Percentiles rank a stretch among this genome's conserved stretches.
These are phyloP conservation scores for Peromyscus polionotus DNA, from an alignment of 2,113 vertebrate genomes.

Conservation along the genomic window DNA sequence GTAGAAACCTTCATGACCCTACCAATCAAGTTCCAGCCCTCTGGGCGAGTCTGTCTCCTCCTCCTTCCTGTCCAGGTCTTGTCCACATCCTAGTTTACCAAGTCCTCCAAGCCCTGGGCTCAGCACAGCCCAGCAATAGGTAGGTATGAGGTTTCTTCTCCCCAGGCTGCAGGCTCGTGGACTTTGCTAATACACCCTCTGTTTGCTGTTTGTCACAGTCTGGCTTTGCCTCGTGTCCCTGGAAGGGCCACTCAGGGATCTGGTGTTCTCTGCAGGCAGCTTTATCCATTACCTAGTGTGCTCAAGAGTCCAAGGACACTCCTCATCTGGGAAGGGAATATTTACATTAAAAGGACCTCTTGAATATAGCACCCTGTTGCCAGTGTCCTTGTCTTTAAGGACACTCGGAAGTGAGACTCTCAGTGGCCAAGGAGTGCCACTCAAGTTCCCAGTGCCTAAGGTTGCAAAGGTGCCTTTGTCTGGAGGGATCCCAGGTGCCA, in stretches of 20 bases:
- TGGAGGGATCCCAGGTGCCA: neutral
- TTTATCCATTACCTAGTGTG: neutral
- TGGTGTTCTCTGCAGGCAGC: neutral
- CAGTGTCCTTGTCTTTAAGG: neutral
- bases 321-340: neutral
- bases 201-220: neutral
- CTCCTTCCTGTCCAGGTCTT: neutral
- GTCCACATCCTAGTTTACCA: neutral
- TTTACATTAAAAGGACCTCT: neutral
- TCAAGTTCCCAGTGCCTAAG: neutral
- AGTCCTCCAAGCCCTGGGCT: neutral
- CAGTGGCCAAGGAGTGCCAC: fast-evolving
- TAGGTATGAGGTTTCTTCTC: neutral
- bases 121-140: too few relatives aligned
- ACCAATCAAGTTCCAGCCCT: neutral
- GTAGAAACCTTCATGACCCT: too few relatives aligned
- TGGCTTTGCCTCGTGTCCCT: neutral
- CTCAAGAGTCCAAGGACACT: neutral
- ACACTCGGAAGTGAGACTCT: neutral
- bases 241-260: neutral
- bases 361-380: neutral
- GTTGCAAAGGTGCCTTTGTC: neutral
- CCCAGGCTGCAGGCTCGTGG: neutral
- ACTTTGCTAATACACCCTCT: neutral
- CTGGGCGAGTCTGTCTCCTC: neutral